Conservation (phyloP, 1,140 invertebrate genomes). For the Halictus rubicundus region DNA sequence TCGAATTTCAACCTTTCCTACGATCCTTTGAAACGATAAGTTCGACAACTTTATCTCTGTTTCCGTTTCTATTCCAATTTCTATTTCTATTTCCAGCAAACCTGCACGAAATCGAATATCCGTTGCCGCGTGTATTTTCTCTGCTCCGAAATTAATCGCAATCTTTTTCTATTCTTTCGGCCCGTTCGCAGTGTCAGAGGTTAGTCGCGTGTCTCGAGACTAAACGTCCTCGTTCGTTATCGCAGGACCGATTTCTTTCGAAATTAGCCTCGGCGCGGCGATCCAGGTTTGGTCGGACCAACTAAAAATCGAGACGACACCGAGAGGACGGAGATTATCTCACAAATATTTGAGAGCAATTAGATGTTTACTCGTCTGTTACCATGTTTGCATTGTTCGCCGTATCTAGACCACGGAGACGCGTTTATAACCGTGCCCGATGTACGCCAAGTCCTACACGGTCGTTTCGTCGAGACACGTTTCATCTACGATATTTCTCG, state of each 20-base stretch:
- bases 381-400: constrained; percentile 72
- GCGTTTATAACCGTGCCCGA: constrained; percentile 58
- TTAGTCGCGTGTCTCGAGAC: neutral
- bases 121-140: too few relatives aligned
- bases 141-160: too few relatives aligned
- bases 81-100: too few relatives aligned
- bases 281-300: constrained; percentile 17
- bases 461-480: constrained; percentile 3
- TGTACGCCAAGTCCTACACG: constrained; percentile 39
- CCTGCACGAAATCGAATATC: too few relatives aligned
- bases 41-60: too few relatives aligned
- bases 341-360: constrained; percentile 77
- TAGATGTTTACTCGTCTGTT: constrained; percentile 75
- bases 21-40: too few relatives aligned
- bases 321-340: constrained; percentile 68
- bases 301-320: constrained; percentile 59
- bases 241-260: constrained; percentile 16
- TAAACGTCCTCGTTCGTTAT: neutral
- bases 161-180: too few relatives aligned
- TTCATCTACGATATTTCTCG: neutral
- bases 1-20: too few relatives aligned
- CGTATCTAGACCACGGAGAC: constrained; percentile 70
- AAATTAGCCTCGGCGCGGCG: constrained; percentile 13
- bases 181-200: too few relatives aligned
- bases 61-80: too few relatives aligned